Evolutionary conservation across 2,797 vertebrate species (phyloP), one percentile per base, ranked within the genome.

Genomic region (Tympanoctomys barrerae): DNA sequence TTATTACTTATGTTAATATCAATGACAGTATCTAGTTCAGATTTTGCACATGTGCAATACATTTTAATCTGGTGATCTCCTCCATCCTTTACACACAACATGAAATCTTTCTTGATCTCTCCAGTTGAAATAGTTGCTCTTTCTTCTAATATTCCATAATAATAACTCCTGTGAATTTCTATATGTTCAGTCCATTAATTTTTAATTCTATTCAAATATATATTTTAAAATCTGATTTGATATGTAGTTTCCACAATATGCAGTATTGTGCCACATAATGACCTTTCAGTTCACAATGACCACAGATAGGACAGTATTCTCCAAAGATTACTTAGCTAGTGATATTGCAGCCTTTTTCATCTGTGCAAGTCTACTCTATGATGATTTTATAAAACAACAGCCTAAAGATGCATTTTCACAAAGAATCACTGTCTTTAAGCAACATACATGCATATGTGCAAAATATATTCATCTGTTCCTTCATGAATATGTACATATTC

Each of bases 11-110:
- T 57, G 14, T 61, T 70, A 39, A 59, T 19, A 1, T 91, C 24
- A 31, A 6, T 31, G 16, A 75, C 61, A 82, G 94, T 96, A 96
- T 90, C 84, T 95, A 54, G 57, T 81, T 94, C 83, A 86, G 91
- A 95, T 97, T 96, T 79, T 70, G 9, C 19, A 70, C 6, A 10
- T 39, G 31, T 19, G 24, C 1, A 7, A n/a, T 54, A 36, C 39
- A 16, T 62, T 80, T 80, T 80, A 73, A 31, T 86, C 39, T 22
- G 6, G 1, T 80, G 57, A 80, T 21, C n/a, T 64, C 14, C n/a
- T 59, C 9, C 19, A 28, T 88, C 70, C 16, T 6, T 84, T 68
- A 70, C 1, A 21, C 24, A 90, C 42, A 59, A 21, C 57, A 61
- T 31, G 57, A 73, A 82, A 12, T 2, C 46, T 62, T 87, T 91